Conservation (phyloP, 2,888 invertebrate genomes). For the Drosophila mimetica region DNA sequence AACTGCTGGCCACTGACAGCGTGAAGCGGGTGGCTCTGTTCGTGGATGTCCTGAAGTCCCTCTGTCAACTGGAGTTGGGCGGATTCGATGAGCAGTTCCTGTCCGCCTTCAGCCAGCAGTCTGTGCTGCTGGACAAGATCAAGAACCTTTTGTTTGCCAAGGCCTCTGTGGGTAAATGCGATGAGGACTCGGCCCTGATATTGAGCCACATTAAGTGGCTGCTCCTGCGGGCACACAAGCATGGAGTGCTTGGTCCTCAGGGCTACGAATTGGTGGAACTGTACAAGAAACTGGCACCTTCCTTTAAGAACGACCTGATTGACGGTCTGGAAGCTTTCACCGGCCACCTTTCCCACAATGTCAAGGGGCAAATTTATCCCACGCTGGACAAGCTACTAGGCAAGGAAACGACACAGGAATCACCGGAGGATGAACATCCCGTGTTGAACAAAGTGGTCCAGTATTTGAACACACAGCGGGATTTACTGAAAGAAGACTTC, state of each 20-base stretch:
- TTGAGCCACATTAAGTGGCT: constrained; percentile 62
- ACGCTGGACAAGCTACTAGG: constrained; percentile 83
- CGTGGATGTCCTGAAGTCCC: constrained; percentile 57
- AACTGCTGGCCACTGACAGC: constrained; percentile 64
- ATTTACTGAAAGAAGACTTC: constrained; percentile 92
- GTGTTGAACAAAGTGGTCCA: constrained; percentile 81
- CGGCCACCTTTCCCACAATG: not conserved
- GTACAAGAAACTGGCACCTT: constrained; percentile 42
- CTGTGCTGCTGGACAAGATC: constrained; percentile 62
- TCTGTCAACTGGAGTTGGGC: constrained; percentile 72
- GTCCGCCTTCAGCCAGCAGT: constrained; percentile 59
- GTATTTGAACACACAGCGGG: constrained; percentile 92
- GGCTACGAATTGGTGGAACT: constrained; percentile 54
- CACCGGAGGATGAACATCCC: constrained; percentile 84
- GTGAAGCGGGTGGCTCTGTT: constrained; percentile 67
- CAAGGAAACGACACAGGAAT: no score
- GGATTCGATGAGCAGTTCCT: constrained; percentile 72
- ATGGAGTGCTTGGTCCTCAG: constrained; percentile 32
- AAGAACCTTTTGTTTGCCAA: constrained; percentile 79
- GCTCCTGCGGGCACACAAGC: constrained; percentile 58
- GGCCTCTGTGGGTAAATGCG: constrained; percentile 66
- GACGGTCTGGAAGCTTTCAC: constrained; percentile 31
- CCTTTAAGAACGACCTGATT: constrained; percentile 27
- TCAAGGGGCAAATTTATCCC: constrained; percentile 85
- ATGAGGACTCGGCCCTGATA: constrained; percentile 45